Evolutionary conservation across 2,797 vertebrate genomes (phyloP), one percentile per base, ranked within the genome.

Genomic region (Brotula barbata): DNA sequence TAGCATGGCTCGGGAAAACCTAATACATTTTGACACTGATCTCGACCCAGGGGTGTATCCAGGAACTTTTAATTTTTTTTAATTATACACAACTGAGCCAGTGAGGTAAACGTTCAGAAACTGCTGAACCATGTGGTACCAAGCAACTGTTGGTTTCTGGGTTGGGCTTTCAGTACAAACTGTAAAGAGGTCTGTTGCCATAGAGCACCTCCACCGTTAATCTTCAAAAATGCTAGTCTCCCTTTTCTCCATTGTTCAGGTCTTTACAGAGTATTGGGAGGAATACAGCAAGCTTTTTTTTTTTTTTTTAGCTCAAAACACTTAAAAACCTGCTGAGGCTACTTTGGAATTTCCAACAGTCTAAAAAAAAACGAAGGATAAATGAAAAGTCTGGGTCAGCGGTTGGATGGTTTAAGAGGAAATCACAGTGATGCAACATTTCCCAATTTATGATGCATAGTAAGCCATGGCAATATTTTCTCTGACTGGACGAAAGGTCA

Each of bases 161-260:
- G 53, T 21, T 9, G 16, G 39, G 22, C 13, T 15, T 33, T 22
- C 25, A 41, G 39, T 20, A 23, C 31, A 48, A 68, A 48, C 34
- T 47, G 19, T 10, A 17, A 11, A 20, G 41, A 36, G 55, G 61
- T 68, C 41, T 47, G 43, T 58, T 52, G 45, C 51, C 23, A 23
- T 31, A 14, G 43, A 33, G 52, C 23, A 49, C 34, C 42, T 75
- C 61, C 22, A 54, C 73, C 77, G 64, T 77, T 81, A 74, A 82
- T 82, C 76, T 82, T 60, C 58, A 41, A 58, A 69, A 81, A 77
- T 77, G 69, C 45, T 28, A 42, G 68, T 34, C 73, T 75, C 70
- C 42, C 9, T 57, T 49, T 55, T 59, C 56, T 60, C 72, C 67
- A 78, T 73, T 83, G 73, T 78, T 79, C 47, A 67, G 64, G 66